These are phyloP conservation scores for Apamea crenata DNA, from an alignment of 2,888 invertebrate species.

Conservation along the genomic window DNA sequence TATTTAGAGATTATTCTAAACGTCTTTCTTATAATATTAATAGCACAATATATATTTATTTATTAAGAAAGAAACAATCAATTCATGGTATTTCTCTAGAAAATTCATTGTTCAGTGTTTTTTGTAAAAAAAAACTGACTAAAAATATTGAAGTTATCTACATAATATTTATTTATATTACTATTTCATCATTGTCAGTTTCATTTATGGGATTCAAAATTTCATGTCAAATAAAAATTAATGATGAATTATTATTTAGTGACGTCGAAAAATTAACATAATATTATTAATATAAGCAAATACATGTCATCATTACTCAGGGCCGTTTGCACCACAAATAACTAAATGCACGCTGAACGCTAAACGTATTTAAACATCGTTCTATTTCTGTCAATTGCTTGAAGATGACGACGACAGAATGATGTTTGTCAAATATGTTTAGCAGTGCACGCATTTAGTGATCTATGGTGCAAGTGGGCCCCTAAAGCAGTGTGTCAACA, in stretches of 20 bases:
- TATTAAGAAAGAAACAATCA: conserved; percentile 44
- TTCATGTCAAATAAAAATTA: conserved; percentile 16
- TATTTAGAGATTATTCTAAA: conserved; percentile 24
- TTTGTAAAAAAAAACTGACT: background rate
- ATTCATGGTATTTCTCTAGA: conserved; percentile 9
- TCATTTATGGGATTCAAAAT: conserved; percentile 4
- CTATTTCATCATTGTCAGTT: conserved; percentile 5
- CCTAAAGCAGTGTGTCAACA: background rate
- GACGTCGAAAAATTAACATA: background rate
- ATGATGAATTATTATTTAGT: background rate
- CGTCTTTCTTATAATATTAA: conserved; percentile 11
- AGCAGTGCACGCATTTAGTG: background rate
- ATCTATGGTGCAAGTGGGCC: background rate
- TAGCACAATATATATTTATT: conserved; percentile 47
- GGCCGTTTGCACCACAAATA: background rate
- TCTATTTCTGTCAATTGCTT: background rate
- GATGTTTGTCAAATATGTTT: background rate
- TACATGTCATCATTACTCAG: background rate
- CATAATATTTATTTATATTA: background rate
- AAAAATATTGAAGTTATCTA: background rate
- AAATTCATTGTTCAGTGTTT: background rate
- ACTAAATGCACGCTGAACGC: background rate
- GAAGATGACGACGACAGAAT: background rate
- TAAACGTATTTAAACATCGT: background rate
- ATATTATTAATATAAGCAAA: background rate